A percentile compares a stretch with the other conserved stretches of the same genome.
Conservation (phyloP, 2,888 invertebrate species). For the Drosophila crucigera region DNA sequence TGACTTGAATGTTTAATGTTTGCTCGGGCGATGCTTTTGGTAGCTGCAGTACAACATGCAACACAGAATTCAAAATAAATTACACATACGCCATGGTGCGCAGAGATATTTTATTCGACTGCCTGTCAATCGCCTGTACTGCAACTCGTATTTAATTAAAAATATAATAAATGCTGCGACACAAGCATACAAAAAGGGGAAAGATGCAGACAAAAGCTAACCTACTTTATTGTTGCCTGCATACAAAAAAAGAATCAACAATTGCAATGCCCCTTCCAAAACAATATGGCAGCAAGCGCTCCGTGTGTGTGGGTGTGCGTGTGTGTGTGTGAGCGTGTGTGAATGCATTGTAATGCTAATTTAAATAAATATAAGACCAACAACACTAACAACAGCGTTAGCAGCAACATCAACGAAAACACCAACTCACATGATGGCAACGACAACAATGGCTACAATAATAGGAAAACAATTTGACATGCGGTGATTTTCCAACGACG, state of each 20-base stretch:
- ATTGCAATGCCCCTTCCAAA: slow-evolving; percentile 35
- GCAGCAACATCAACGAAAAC: slow-evolving; percentile 46
- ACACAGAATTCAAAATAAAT: slow-evolving; percentile 22
- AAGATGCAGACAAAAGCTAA: slow-evolving; percentile 30
- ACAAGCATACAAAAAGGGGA: slow-evolving; percentile 13
- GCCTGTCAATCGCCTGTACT: slow-evolving; percentile 55
- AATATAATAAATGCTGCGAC: slow-evolving; percentile 59
- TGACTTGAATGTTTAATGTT: slow-evolving; percentile 13
- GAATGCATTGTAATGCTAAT: slow-evolving; percentile 77
- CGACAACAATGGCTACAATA: slow-evolving; percentile 68
- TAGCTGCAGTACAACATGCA: neutral
- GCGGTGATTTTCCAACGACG: slow-evolving; percentile 66
- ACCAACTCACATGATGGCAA: slow-evolving; percentile 39
- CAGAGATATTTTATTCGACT: slow-evolving; percentile 13
- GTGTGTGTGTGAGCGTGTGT: slow-evolving; percentile 22
- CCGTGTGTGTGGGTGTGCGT: slow-evolving; percentile 26
- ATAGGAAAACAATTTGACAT: slow-evolving; percentile 80
- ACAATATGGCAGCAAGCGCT: slow-evolving; percentile 60
- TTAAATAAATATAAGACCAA: slow-evolving; percentile 77
- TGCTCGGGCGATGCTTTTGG: neutral
- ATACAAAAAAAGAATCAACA: slow-evolving; percentile 19
- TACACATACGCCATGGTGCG: slow-evolving; percentile 11
- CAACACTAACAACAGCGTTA: slow-evolving; percentile 50
- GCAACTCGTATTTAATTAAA: slow-evolving; percentile 64
- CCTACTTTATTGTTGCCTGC: slow-evolving; percentile 45